Conservation (phyloP, 2,888 invertebrate species). For the Lochmaea capreae region DNA sequence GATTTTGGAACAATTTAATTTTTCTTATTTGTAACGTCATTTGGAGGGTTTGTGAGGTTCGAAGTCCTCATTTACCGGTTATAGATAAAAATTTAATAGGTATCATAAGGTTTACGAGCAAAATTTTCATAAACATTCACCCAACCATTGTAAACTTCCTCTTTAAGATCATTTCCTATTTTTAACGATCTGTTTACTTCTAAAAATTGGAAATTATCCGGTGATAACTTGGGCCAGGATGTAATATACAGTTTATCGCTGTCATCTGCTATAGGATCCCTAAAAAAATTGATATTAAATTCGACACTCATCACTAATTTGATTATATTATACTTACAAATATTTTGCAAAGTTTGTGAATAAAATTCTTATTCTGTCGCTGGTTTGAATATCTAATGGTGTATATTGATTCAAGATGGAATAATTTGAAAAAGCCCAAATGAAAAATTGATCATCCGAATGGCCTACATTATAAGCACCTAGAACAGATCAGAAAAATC, state of each 20-base stretch:
- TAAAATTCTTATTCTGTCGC: conserved; percentile 29
- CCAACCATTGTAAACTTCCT: no score
- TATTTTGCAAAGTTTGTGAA: conserved; percentile 74
- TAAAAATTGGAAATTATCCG: conserved; percentile 40
- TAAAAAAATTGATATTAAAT: conserved; percentile 14
- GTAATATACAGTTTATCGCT: conserved; percentile 36
- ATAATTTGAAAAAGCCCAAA: conserved; percentile 42
- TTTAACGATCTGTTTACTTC: conserved; percentile 43
- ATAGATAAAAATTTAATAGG: background rate
- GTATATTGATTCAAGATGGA: conserved; percentile 41
- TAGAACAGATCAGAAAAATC: conserved; percentile 59
- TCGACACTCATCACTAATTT: no score
- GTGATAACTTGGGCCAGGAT: conserved; percentile 43
- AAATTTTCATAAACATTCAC: no score
- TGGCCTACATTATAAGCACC: conserved; percentile 48
- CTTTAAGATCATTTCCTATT: conserved; percentile 1
- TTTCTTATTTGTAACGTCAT: no score
- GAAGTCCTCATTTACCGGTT: no score
- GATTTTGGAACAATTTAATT: no score
- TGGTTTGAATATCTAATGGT: conserved; percentile 32
- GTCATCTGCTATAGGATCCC: conserved; percentile 39
- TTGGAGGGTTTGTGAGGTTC: no score
- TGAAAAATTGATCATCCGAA: conserved; percentile 45
- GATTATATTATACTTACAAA: conserved; percentile 62
- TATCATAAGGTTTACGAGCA: background rate